These are phyloP conservation scores for Diplosoma virens DNA, from an alignment of 23 tunicate species.

Conservation along the genomic window DNA sequence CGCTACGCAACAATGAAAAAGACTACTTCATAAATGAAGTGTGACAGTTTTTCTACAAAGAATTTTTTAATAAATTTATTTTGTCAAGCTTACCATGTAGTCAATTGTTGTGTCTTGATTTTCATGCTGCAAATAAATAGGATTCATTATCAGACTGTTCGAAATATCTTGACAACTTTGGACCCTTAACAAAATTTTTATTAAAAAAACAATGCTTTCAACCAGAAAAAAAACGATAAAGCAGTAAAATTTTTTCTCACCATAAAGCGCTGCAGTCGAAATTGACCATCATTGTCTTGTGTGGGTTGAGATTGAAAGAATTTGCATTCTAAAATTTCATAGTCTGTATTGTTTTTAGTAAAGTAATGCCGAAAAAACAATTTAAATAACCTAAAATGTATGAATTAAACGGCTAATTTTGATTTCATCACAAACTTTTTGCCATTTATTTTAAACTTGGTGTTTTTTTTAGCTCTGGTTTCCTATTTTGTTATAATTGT, in stretches of 20 bases:
- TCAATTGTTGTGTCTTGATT: conserved; percentile 42
- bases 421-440: too few relatives aligned
- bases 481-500: too few relatives aligned
- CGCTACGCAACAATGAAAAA: too few relatives aligned
- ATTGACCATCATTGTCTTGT: conserved; percentile 67
- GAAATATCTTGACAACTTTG: conserved; percentile 13
- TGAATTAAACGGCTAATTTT: too few relatives aligned
- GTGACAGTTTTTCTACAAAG: too few relatives aligned
- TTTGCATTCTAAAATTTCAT: conserved; percentile 58
- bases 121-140: conserved; percentile 48
- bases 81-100: conserved; percentile 66
- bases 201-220: background rate
- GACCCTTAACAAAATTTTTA: conserved; percentile 29
- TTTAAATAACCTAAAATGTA: too few relatives aligned
- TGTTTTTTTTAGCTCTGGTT: too few relatives aligned
- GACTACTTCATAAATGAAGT: too few relatives aligned
- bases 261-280: conserved; percentile 72
- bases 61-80: too few relatives aligned
- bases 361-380: too few relatives aligned
- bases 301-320: conserved; percentile 74
- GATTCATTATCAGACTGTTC: conserved; percentile 41
- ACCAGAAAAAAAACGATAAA: background rate
- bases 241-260: conserved; percentile 13
- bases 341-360: too few relatives aligned
- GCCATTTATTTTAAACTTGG: too few relatives aligned